Conservation (phyloP, 2,888 invertebrate genomes). For the Nomada ferruginata region DNA sequence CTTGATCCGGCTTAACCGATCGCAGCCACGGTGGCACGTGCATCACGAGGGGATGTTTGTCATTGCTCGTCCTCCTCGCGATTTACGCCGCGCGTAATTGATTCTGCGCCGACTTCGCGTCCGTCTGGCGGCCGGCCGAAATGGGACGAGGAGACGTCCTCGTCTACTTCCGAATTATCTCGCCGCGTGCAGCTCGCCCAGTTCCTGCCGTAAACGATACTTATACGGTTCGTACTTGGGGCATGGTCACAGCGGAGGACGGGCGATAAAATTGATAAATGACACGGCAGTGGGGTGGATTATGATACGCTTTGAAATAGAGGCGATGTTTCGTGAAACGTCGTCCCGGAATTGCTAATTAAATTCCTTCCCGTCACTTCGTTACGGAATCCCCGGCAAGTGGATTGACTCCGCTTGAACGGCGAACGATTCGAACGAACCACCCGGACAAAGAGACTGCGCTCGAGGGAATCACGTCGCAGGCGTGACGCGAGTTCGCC, state of each 20-base stretch:
- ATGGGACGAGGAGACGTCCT: constrained; percentile 52
- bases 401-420: background rate
- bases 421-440: background rate
- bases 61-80: constrained; percentile 60
- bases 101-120: constrained; percentile 59
- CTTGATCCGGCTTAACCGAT: constrained; percentile 68
- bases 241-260: no score
- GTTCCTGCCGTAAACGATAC: constrained; percentile 37
- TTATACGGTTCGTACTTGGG: background rate
- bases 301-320: no score
- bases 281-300: no score
- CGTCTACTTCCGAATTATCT: constrained; percentile 61
- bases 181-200: constrained; percentile 21
- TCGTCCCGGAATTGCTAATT: background rate
- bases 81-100: constrained; percentile 66
- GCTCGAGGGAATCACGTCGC: background rate
- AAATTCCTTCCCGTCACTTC: background rate
- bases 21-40: constrained; percentile 67
- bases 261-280: no score
- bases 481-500: background rate
- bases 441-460: background rate
- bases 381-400: background rate
- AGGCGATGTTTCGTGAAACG: background rate
- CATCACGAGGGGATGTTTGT: constrained; percentile 67
- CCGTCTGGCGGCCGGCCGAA: constrained; percentile 55